A percentile compares a stretch with the other conserved stretches of the same genome.
Conservation (phyloP, 2,113 vertebrate species). For the Tetraodon nigroviridis region DNA sequence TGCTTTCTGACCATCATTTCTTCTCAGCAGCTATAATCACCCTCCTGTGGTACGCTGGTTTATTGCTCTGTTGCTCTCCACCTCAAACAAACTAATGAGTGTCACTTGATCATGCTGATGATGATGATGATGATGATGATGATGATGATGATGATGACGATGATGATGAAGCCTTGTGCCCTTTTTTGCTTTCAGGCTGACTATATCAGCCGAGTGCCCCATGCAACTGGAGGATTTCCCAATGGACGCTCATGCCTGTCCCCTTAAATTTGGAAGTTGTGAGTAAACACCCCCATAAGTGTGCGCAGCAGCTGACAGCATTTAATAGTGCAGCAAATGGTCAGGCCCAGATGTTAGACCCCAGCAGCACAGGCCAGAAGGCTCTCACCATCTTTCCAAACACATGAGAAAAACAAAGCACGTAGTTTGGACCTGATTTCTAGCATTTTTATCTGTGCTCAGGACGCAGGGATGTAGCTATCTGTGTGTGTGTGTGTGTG, state of each 20-base stretch:
- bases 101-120: background rate
- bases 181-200: constrained; percentile 76
- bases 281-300: constrained; percentile 68
- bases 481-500: constrained; percentile 33
- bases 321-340: constrained; percentile 5
- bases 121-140: constrained; percentile 2
- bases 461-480: background rate
- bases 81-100: background rate
- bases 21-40: background rate
- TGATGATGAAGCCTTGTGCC: constrained; percentile 8
- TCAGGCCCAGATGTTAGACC: background rate
- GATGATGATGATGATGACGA: constrained; percentile 3
- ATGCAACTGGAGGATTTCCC: constrained; percentile 99
- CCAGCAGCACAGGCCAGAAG: constrained; percentile 1
- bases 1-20: background rate
- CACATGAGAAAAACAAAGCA: background rate
- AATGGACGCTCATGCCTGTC: constrained; percentile 96
- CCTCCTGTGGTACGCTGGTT: constrained; percentile 27
- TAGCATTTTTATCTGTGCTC: constrained; percentile 15
- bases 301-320: background rate
- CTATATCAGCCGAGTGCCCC: constrained; percentile 95
- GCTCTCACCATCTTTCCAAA: background rate
- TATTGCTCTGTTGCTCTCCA: constrained; percentile 15
- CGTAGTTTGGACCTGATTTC: constrained; percentile 4
- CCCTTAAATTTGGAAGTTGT: constrained; percentile 98